These are phyloP conservation scores for Drosophila planitibia DNA, from an alignment of 2,888 invertebrate species.

Conservation along the genomic window DNA sequence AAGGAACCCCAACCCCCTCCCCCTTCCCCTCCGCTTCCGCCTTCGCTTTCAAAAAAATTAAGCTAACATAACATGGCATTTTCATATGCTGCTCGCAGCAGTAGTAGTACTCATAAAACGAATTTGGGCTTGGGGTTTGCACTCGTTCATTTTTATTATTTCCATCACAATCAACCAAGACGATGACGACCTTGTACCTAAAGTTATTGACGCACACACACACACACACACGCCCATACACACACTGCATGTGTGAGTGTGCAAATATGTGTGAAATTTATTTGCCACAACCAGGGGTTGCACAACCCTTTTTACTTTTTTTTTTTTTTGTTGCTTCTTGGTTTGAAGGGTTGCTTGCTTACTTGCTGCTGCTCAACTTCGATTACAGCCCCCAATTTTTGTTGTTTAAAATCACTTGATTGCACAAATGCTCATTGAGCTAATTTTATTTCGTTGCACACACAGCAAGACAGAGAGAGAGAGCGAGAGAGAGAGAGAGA, in stretches of 20 bases:
- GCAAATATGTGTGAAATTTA: slow-evolving; percentile 81
- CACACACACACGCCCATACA: slow-evolving; percentile 4
- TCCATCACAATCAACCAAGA: slow-evolving; percentile 74
- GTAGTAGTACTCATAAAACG: neutral
- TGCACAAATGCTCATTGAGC: slow-evolving; percentile 84
- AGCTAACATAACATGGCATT: slow-evolving; percentile 54
- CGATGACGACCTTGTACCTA: slow-evolving; percentile 68
- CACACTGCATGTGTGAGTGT: slow-evolving; percentile 50
- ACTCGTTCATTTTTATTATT: slow-evolving; percentile 44
- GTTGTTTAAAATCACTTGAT: slow-evolving; percentile 81
- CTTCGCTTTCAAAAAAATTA: slow-evolving; percentile 35
- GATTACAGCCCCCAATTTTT: slow-evolving; percentile 56
- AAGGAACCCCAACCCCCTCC: neutral
- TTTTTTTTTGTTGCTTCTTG: slow-evolving; percentile 24
- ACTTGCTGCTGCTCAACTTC: slow-evolving; percentile 45
- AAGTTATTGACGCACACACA: slow-evolving; percentile 68
- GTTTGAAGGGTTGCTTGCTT: slow-evolving; percentile 53
- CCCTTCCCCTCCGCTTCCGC: neutral
- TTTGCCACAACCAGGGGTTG: slow-evolving; percentile 55
- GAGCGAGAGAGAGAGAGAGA: neutral
- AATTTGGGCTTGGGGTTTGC: slow-evolving; percentile 13
- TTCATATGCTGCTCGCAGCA: slow-evolving; percentile 41
- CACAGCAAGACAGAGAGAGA: slow-evolving; percentile 7
- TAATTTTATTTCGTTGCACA: slow-evolving; percentile 78
- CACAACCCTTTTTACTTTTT: slow-evolving; percentile 54